Evolutionary conservation across 1,140 invertebrate genomes (phyloP).

Genomic region (Pristionchus pacificus): DNA sequence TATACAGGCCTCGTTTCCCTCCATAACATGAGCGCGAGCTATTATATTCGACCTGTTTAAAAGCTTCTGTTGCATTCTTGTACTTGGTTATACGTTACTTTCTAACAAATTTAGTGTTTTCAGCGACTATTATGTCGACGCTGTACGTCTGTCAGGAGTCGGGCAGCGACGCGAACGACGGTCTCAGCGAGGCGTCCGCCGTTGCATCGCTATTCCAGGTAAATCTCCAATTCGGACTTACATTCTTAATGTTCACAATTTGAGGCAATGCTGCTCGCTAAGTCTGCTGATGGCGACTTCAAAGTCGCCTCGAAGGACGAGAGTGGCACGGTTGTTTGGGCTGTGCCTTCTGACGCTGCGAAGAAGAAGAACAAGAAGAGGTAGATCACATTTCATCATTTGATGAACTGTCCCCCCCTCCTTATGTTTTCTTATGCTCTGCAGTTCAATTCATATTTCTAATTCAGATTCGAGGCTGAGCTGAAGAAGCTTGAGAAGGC

Average conservation of each 20-base stretch:
- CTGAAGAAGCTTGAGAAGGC: slow-evolving; percentile 34
- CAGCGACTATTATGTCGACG: neutral
- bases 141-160: neutral
- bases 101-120: no score
- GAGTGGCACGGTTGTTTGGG: neutral
- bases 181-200: neutral
- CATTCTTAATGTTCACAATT: neutral
- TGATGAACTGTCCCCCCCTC: neutral
- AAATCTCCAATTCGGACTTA: neutral
- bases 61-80: no score
- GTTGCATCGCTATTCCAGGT: neutral
- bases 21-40: no score
- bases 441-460: neutral
- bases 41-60: no score
- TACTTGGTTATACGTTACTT: no score
- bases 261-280: neutral
- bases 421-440: neutral
- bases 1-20: no score
- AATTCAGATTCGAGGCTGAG: slow-evolving; percentile 32
- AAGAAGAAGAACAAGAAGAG: neutral
- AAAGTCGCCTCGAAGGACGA: neutral
- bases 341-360: neutral
- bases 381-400: neutral
- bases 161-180: neutral
- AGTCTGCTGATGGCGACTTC: neutral